phyloP scores from a whole-genome alignment of 2,888 invertebrate genomes.

The Limnephilus marmoratus region DNA sequence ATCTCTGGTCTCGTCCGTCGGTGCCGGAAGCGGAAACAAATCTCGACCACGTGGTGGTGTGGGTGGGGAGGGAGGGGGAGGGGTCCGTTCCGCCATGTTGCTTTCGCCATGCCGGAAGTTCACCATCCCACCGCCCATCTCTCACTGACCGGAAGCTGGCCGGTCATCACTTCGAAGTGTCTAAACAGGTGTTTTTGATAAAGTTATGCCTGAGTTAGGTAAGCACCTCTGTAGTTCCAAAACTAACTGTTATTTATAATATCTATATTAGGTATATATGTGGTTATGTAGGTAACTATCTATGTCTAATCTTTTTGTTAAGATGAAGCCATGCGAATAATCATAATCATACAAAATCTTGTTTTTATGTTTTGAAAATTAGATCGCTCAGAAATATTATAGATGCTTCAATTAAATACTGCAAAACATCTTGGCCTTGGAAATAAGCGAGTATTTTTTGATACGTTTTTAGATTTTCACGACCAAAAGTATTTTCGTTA shows the following conservation, averaged over 20 bases:
- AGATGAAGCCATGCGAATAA: too few species aligned
- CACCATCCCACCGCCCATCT: conserved; percentile 26
- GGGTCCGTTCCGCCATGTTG: conserved; percentile 58
- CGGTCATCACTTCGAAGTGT: conserved; percentile 38
- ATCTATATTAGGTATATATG: background rate
- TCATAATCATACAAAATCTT: too few species aligned
- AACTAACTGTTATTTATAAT: background rate
- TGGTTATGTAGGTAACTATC: too few species aligned
- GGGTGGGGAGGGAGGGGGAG: background rate
- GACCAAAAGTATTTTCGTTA: too few species aligned
- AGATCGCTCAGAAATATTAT: too few species aligned
- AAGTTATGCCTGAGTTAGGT: conserved; percentile 6
- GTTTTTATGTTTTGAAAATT: too few species aligned
- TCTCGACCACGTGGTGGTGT: conserved; percentile 59
- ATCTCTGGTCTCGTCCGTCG: conserved; percentile 37
- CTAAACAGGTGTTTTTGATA: conserved; percentile 42
- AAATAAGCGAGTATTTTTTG: too few species aligned
- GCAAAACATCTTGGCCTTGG: too few species aligned
- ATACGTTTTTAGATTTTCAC: too few species aligned
- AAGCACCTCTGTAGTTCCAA: background rate
- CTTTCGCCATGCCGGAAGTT: conserved; percentile 52
- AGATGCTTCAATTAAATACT: too few species aligned
- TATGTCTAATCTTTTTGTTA: too few species aligned
- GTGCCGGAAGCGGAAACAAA: conserved; percentile 65
- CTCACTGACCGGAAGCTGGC: conserved; percentile 45